These are phyloP conservation scores for Silurus aristotelis DNA, from an alignment of 2,797 vertebrate genomes.

Conservation along the genomic window DNA sequence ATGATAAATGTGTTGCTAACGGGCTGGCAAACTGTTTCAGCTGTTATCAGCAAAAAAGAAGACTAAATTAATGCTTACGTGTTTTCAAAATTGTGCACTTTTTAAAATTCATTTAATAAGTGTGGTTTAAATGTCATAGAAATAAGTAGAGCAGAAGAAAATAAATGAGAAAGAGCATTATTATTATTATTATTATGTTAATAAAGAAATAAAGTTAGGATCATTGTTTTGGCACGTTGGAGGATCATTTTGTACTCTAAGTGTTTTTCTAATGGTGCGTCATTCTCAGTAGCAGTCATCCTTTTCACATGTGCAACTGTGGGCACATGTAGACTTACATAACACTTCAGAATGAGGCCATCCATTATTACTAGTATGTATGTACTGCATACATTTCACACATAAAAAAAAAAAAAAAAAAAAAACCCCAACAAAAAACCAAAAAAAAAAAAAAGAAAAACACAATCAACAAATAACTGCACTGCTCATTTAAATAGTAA, in stretches of 20 bases:
- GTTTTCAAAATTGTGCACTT: not conserved
- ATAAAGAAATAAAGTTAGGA: not conserved
- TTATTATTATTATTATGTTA: too few species aligned
- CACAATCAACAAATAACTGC: not conserved
- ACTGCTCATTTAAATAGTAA: not conserved
- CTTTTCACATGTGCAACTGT: not conserved
- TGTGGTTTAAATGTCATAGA: not conserved
- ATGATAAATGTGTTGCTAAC: constrained; percentile 13
- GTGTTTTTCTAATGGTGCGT: constrained; percentile 8
- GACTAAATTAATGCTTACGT: not conserved
- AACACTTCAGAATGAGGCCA: not conserved
- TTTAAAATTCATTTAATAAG: not conserved
- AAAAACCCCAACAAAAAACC: too few species aligned
- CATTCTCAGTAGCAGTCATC: not conserved
- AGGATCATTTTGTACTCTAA: not conserved
- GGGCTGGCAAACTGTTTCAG: not conserved
- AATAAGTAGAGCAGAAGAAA: not conserved
- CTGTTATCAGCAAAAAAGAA: not conserved
- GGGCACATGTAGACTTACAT: not conserved
- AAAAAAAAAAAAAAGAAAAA: not conserved
- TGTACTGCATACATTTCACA: not conserved
- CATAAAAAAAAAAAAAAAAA: not conserved
- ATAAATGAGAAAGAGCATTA: not conserved
- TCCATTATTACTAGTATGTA: not conserved
- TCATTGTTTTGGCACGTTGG: not conserved